Conservation (phyloP, 2,888 invertebrate genomes). For the Caenorhabditis angaria region DNA sequence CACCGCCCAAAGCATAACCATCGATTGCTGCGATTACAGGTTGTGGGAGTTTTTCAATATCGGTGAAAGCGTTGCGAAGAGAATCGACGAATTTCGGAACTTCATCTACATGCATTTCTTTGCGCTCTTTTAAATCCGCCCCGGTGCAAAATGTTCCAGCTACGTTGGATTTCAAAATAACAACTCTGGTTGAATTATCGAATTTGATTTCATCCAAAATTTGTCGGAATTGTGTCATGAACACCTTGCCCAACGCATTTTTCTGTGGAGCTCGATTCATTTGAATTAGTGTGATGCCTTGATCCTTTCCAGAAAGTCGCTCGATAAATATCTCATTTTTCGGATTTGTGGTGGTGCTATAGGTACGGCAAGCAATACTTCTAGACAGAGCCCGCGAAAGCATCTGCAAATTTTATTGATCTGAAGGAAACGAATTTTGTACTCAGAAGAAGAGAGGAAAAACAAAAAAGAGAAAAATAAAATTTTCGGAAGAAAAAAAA, state of each 20-base stretch:
- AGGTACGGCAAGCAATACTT: slow-evolving; percentile 9
- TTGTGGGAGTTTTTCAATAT: slow-evolving; percentile 76
- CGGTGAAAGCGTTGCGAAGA: slow-evolving; percentile 46
- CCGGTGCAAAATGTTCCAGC: slow-evolving; percentile 92
- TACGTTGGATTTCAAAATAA: slow-evolving; percentile 86
- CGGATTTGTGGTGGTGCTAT: slow-evolving; percentile 5
- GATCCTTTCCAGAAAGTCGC: slow-evolving; percentile 52
- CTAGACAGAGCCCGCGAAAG: slow-evolving; percentile 9
- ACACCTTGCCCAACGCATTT: slow-evolving; percentile 82
- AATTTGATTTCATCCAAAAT: slow-evolving; percentile 80
- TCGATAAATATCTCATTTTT: slow-evolving; percentile 47
- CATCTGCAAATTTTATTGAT: slow-evolving; percentile 9
- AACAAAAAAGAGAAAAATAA: not conserved
- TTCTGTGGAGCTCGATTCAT: slow-evolving; percentile 79
- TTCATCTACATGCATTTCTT: slow-evolving; percentile 82
- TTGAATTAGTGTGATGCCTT: slow-evolving; percentile 78
- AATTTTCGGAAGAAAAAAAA: not conserved
- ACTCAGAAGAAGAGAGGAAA: not conserved
- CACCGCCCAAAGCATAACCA: slow-evolving; percentile 79
- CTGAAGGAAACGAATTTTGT: not conserved
- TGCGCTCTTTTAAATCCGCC: slow-evolving; percentile 93
- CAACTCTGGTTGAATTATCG: slow-evolving; percentile 82
- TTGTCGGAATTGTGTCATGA: slow-evolving; percentile 79
- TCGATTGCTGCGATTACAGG: slow-evolving; percentile 84
- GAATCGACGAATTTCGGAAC: slow-evolving; percentile 79